Percentiles rank a stretch among this genome's conserved stretches.
Conservation (phyloP, 2,888 invertebrate species). For the Cosmia trapezina region DNA sequence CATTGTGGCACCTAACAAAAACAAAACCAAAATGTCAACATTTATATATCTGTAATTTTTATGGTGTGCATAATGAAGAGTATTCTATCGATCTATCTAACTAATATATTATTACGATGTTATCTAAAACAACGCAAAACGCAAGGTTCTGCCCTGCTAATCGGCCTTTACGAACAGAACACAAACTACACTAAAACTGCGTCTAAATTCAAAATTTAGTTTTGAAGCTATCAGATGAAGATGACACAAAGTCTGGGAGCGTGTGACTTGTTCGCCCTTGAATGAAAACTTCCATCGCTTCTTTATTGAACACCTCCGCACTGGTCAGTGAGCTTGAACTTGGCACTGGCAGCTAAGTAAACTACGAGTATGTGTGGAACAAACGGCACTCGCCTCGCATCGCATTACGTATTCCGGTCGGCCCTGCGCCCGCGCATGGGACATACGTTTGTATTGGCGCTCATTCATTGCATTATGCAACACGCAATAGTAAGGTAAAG, state of each 20-base stretch:
- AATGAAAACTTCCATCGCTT: not conserved
- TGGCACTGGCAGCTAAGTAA: slow-evolving; percentile 34
- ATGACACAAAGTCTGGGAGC: not conserved
- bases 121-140: not conserved
- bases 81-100: too few species aligned
- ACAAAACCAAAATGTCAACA: too few species aligned
- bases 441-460: slow-evolving; percentile 52
- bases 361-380: slow-evolving; percentile 31
- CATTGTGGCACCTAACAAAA: too few species aligned
- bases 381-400: slow-evolving; percentile 65
- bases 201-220: not conserved
- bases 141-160: not conserved
- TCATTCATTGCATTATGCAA: slow-evolving; percentile 62
- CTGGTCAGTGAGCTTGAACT: slow-evolving; percentile 16
- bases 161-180: not conserved
- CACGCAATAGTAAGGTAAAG: slow-evolving; percentile 3
- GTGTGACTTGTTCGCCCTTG: not conserved
- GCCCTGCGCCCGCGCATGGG: slow-evolving; percentile 45
- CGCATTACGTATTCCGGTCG: slow-evolving; percentile 67
- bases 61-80: too few species aligned
- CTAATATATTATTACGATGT: not conserved
- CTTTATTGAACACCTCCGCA: not conserved
- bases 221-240: too few species aligned
- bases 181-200: not conserved
- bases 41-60: too few species aligned